Evolutionary conservation across 2,797 vertebrate genomes (phyloP).

Genomic region (Anomalospiza imberbis): DNA sequence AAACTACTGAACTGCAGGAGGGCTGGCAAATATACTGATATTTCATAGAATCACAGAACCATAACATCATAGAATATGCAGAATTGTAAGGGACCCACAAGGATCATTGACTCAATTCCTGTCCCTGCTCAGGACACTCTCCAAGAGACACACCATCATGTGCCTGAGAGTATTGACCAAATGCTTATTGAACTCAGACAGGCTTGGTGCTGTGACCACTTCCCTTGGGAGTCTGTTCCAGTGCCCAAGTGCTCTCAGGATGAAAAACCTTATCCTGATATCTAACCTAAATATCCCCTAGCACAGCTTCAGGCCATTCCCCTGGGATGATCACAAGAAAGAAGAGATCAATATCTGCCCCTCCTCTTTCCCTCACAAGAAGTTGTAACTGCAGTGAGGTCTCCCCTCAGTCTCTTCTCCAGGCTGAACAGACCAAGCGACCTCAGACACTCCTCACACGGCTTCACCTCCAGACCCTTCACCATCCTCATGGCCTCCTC

Average conservation of each 20-base stretch:
- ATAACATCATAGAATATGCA: background rate
- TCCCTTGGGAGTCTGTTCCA: background rate
- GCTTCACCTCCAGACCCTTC: background rate
- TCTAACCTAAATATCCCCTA: background rate
- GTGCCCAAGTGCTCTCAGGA: accelerated
- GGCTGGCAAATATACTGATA: background rate
- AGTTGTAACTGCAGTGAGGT: background rate
- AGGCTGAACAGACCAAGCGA: background rate
- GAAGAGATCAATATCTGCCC: background rate
- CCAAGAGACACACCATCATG: background rate
- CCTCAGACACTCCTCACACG: accelerated
- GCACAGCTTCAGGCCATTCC: background rate
- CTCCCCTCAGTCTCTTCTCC: background rate
- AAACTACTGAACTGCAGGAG: background rate
- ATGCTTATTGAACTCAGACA: background rate
- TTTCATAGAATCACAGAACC: background rate
- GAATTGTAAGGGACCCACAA: background rate
- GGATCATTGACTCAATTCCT: background rate
- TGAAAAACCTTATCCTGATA: background rate
- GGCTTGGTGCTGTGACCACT: background rate
- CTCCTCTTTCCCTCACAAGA: background rate
- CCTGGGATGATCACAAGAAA: background rate
- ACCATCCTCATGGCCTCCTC: background rate
- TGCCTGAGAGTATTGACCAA: background rate
- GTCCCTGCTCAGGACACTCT: background rate